Conservation (phyloP, 2,797 vertebrate genomes). For the Xerus rutilus region DNA sequence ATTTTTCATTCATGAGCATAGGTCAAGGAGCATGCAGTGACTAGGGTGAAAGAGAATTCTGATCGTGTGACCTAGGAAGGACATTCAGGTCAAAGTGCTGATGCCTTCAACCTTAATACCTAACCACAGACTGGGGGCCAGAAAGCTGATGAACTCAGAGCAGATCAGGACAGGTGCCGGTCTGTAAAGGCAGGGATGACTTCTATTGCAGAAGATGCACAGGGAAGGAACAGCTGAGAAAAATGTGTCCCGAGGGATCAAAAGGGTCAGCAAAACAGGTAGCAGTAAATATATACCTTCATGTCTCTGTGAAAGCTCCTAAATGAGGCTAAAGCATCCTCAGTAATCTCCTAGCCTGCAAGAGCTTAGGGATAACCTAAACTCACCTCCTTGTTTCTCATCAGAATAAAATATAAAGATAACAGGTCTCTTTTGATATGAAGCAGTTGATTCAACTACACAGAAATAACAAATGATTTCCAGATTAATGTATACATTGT, state of each 20-base stretch:
- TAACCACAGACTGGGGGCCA: neutral
- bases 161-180: too few relatives aligned
- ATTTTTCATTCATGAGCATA: neutral
- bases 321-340: neutral
- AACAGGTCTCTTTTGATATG: neutral
- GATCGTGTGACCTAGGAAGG: neutral
- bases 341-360: neutral
- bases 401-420: neutral
- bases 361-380: neutral
- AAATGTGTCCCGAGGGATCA: neutral
- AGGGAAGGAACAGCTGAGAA: neutral
- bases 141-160: neutral
- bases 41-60: neutral
- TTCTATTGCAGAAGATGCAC: neutral
- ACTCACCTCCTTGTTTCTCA: neutral
- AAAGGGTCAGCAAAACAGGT: neutral
- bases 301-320: neutral
- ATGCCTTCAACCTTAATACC: neutral
- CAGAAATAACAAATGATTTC: constrained; percentile 14
- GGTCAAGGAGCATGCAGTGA: neutral
- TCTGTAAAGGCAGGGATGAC: neutral
- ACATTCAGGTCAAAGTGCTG: neutral
- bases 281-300: neutral
- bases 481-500: neutral
- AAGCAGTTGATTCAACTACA: neutral